phyloP scores from a whole-genome alignment of 2,888 invertebrate genomes.

The Ophion obscuratus region DNA sequence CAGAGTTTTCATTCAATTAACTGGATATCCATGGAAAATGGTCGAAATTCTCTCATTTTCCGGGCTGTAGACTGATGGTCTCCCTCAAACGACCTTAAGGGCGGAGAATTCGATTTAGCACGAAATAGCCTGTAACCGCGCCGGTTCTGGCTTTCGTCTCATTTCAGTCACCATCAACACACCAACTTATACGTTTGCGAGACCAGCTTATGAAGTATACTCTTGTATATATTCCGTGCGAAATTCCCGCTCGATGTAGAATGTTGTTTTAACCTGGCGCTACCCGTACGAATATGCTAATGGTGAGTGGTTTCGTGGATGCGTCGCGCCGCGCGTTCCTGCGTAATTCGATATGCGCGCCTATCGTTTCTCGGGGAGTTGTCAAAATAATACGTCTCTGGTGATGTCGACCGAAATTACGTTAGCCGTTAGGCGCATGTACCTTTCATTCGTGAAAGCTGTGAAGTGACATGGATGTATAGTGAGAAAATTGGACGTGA shows the following conservation, averaged over 20 bases:
- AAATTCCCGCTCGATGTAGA: not conserved
- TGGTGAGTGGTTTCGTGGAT: not conserved
- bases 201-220: not conserved
- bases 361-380: not conserved
- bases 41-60: not conserved
- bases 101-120: not conserved
- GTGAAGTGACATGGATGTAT: not conserved
- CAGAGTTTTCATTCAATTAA: not conserved
- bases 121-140: not conserved
- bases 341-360: not conserved
- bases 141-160: not conserved
- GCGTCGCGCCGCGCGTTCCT: not conserved
- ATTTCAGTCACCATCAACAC: not conserved
- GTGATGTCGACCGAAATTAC: not conserved
- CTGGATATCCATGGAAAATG: not conserved
- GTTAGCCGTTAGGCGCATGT: not conserved
- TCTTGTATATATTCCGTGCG: not conserved
- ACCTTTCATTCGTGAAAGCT: not conserved
- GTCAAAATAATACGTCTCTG: not conserved
- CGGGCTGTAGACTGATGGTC: not conserved
- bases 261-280: constrained; percentile 14
- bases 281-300: constrained; percentile 6
- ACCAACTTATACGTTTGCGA: constrained; percentile 6
- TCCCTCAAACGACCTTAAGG: not conserved
- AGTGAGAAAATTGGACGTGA: not conserved